Percentiles rank a stretch among this genome's conserved stretches.
These are phyloP conservation scores for Acanthornis magna DNA, from an alignment of 2,797 vertebrate genomes.

Conservation along the genomic window DNA sequence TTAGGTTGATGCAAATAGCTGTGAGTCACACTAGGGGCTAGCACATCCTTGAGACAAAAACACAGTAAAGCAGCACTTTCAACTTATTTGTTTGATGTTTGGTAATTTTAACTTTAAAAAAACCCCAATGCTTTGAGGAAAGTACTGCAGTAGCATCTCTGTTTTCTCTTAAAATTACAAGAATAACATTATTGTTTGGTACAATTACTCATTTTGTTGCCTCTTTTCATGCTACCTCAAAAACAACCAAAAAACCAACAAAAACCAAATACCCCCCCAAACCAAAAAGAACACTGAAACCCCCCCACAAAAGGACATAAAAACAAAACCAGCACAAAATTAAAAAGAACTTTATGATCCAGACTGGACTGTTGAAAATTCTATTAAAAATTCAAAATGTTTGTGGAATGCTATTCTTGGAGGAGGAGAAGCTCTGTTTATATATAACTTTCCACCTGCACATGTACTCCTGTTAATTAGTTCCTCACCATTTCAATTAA, in stretches of 20 bases:
- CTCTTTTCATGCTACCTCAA: background rate
- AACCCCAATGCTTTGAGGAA: background rate
- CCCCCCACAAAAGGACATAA: background rate
- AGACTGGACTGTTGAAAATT: background rate
- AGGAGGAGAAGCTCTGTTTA: background rate
- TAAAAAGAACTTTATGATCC: background rate
- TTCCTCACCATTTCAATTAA: background rate
- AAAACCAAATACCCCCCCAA: background rate
- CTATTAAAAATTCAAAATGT: background rate
- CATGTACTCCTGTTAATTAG: background rate
- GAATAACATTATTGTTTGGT: background rate
- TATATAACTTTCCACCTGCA: background rate
- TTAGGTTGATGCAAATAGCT: background rate
- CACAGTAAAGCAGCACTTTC: background rate
- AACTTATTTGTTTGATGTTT: background rate
- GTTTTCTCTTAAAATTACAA: background rate
- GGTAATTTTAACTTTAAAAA: background rate
- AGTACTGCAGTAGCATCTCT: background rate
- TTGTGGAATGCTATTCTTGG: background rate
- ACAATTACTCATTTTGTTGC: background rate
- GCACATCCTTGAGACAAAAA: background rate
- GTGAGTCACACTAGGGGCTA: background rate
- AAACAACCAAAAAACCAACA: background rate
- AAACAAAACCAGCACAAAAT: background rate
- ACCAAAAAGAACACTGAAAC: background rate